Evolutionary conservation across 2,797 vertebrate genomes (phyloP).

Genomic region (Bovichtus variegatus): DNA sequence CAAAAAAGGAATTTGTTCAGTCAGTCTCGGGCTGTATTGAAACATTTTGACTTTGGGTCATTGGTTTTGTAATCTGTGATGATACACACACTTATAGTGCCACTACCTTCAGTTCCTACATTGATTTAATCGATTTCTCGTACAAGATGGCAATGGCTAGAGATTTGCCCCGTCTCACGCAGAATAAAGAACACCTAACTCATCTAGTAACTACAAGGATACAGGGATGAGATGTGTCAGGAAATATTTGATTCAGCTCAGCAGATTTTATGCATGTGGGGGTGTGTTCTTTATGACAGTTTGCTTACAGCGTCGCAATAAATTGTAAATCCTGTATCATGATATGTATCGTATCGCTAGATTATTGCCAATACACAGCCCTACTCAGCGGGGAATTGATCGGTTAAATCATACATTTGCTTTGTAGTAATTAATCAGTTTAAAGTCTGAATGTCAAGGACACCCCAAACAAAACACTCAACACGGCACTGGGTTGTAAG

Average conservation of each 20-base stretch:
- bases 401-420: background rate
- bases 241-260: background rate
- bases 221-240: background rate
- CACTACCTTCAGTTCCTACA: background rate
- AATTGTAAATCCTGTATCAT: no score
- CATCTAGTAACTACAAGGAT: background rate
- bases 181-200: background rate
- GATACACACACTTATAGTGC: background rate
- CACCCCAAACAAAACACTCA: background rate
- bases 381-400: no score
- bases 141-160: no score
- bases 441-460: background rate
- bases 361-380: no score
- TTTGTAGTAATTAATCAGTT: slow-evolving; percentile 8
- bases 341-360: no score
- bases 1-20: slow-evolving; percentile 28
- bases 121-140: background rate
- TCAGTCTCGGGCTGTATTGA: background rate
- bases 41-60: background rate
- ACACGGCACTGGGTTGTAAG: background rate
- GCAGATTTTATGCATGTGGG: no score
- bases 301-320: no score
- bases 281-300: no score
- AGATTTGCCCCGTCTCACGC: background rate
- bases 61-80: background rate